Conservation (phyloP, 2,797 vertebrate species). For the Silurus lanzhouensis region DNA sequence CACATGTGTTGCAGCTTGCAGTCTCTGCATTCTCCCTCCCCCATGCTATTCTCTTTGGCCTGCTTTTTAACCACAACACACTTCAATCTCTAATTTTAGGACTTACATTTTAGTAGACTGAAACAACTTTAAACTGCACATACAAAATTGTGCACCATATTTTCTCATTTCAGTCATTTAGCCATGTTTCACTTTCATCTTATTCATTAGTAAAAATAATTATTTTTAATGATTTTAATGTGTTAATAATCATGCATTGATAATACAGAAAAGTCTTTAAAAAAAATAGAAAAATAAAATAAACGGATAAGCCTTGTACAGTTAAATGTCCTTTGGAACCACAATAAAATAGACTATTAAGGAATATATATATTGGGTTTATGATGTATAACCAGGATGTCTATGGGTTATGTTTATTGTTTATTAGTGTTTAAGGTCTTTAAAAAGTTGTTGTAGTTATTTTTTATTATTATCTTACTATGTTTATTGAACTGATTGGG, state of each 20-base stretch:
- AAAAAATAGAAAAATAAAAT: too few relatives aligned
- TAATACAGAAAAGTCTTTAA: neutral
- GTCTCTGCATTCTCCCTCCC: constrained; percentile 23
- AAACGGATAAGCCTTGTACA: neutral
- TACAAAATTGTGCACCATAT: neutral
- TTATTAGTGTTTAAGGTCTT: neutral
- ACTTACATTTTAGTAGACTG: neutral
- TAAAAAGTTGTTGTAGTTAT: neutral
- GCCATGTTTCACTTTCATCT: neutral
- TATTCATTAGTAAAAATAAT: too few relatives aligned
- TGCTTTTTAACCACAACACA: constrained; percentile 45
- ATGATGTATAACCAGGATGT: neutral
- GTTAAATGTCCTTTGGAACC: neutral
- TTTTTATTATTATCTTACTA: neutral
- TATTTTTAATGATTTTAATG: neutral
- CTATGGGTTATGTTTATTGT: neutral
- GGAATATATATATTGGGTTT: neutral
- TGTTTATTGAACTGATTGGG: neutral
- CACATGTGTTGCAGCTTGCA: constrained; percentile 3
- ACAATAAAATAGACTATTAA: neutral
- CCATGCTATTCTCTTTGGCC: constrained; percentile 11
- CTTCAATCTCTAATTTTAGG: constrained; percentile 44
- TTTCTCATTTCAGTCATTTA: neutral
- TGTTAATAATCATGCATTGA: neutral
- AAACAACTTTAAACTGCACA: neutral